Base-by-base conservation (phyloP, 2,888 invertebrate genomes). In the Cancer borealis region DNA sequence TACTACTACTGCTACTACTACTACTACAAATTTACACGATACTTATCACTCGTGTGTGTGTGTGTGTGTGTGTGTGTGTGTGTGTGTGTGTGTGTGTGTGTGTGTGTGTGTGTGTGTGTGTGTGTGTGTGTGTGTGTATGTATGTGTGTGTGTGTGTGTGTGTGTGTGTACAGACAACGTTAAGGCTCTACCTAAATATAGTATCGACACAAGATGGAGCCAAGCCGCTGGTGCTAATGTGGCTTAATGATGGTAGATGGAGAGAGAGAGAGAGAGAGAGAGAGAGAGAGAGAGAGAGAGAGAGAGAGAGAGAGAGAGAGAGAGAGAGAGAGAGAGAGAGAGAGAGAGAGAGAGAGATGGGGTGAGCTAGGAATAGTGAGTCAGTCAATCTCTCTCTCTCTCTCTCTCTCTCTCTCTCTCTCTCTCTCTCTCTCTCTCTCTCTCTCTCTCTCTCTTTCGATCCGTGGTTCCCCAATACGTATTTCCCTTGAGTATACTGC, bases 141-240 rank as follows among this genome's bases (percentile, higher is more conserved):
- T 92, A 45, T 92, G 60, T 92, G 60, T 92, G 60, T 92, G 60
- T 92, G 60, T 92, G 60, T 92, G 60, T 92, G 60, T 92, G 60
- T 92, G 88, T 92, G 39, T 87, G 30, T 26, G 73, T 92, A 26
- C 8, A 10, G 88, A 26, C 12, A 88, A 26, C 14, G 26, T n/a
- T 87, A 17, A 17, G 1, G 12, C 30, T 39, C 39, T 39, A 39
- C 39, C 39, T 39, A 49, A 49, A 49, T 49, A 14, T 49, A 49
- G 49, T 49, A 12, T 49, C 10, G 49, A 14, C 12, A 14, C 8
- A 49, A 8, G 2, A 14, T 66, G 4, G 17, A 66, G 4, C 17
- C 17, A 66, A 17, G 60, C 17, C 17, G 60, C 14, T 66, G 17
- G 60, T 66, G 60, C 17, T 66, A 66, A 66, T 66, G 60, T 91